These are phyloP conservation scores for Stomatorhinus walkeri DNA, from an alignment of 2,797 vertebrate species.

Conservation along the genomic window DNA sequence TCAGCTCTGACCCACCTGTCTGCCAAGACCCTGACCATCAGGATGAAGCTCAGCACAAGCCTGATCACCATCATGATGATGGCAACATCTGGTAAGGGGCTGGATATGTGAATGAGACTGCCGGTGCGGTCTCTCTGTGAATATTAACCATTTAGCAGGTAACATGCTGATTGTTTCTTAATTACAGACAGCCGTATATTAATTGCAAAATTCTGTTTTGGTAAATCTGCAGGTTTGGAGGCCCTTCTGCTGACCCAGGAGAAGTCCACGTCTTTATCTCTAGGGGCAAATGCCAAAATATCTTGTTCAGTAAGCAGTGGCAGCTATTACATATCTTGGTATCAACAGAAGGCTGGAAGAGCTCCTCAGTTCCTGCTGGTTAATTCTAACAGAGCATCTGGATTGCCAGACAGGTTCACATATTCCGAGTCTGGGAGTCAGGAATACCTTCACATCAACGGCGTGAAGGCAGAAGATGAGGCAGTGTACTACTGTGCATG, in stretches of 20 bases:
- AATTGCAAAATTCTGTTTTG: neutral
- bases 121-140: too few relatives aligned
- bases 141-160: neutral
- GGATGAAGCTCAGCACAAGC: constrained; percentile 12
- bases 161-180: neutral
- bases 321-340: constrained; percentile 15
- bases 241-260: constrained; percentile 31
- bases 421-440: constrained; percentile 4
- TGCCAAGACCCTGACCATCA: neutral
- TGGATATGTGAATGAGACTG: neutral
- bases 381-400: neutral
- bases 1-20: neutral
- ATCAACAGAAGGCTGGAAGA: constrained; percentile 25
- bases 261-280: constrained; percentile 19
- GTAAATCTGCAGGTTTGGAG: constrained; percentile 18
- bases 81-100: constrained; percentile 22
- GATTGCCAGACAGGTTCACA: constrained; percentile 19
- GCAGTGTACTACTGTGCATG: constrained; percentile 29
- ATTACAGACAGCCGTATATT: neutral
- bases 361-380: neutral
- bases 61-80: constrained; percentile 19
- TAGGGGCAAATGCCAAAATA: constrained; percentile 16
- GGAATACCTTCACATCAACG: neutral
- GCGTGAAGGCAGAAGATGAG: constrained; percentile 18
- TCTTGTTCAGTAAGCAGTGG: constrained; percentile 6